Conservation (phyloP, 2,113 vertebrate species). For the Camelus bactrianus region DNA sequence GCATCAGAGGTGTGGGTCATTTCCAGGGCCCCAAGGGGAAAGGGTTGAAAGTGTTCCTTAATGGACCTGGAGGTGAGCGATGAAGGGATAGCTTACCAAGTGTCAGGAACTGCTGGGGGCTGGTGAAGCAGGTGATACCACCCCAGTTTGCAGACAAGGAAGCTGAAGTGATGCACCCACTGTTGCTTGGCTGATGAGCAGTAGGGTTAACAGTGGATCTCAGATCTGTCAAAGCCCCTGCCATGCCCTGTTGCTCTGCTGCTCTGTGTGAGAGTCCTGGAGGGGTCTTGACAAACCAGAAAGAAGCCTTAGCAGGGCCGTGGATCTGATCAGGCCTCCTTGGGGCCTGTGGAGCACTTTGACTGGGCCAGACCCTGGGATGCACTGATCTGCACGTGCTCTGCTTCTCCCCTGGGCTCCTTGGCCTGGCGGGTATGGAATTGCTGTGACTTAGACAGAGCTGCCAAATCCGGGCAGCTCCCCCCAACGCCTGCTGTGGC, state of each 20-base stretch:
- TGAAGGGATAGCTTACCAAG: fast-evolving
- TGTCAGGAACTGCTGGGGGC: background rate
- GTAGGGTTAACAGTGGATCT: background rate
- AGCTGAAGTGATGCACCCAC: background rate
- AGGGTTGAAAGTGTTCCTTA: background rate
- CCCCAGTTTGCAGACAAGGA: background rate
- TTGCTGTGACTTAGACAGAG: background rate
- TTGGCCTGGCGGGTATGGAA: background rate
- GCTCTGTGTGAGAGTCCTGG: background rate
- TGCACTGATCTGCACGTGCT: background rate
- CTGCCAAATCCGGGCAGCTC: background rate
- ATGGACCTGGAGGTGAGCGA: background rate
- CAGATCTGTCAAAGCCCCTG: background rate
- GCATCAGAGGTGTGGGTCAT: background rate
- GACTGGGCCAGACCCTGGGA: background rate
- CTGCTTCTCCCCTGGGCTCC: background rate
- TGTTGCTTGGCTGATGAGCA: too few relatives aligned
- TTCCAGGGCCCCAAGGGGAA: background rate
- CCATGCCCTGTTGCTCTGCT: background rate
- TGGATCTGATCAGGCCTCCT: background rate
- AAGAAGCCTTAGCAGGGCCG: background rate
- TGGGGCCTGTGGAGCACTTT: background rate
- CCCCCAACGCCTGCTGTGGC: background rate
- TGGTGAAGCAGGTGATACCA: background rate
- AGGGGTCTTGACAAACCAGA: background rate